A percentile compares a stretch with the other conserved stretches of the same genome.
These are phyloP conservation scores for Halcyon leucocephala DNA, from an alignment of 2,797 vertebrate genomes.

Conservation along the genomic window DNA sequence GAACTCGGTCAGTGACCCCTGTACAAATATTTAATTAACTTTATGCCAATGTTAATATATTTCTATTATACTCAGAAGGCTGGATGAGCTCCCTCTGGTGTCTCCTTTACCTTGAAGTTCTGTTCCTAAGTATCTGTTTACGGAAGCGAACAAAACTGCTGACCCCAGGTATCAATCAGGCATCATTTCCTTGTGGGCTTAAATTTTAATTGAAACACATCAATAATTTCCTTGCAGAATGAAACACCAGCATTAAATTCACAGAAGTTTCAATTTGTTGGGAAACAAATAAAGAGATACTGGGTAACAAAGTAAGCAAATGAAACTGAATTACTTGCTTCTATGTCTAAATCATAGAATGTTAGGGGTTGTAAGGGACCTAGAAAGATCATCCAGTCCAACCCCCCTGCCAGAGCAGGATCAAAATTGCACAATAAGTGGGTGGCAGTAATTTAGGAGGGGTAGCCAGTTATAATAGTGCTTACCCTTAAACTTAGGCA, in stretches of 20 bases:
- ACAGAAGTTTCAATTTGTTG: background rate
- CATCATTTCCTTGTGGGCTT: background rate
- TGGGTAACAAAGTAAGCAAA: background rate
- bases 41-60: background rate
- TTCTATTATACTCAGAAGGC: background rate
- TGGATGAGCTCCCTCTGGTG: constrained; percentile 43
- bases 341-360: background rate
- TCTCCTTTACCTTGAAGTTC: background rate
- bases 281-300: background rate
- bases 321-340: background rate
- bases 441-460: background rate
- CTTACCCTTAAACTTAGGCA: background rate
- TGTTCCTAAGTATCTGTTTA: background rate
- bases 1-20: background rate
- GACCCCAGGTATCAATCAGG: background rate
- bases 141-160: background rate
- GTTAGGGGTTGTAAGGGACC: too few relatives aligned
- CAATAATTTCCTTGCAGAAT: background rate
- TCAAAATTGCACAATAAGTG: background rate
- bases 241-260: constrained; percentile 7
- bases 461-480: background rate
- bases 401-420: too few relatives aligned
- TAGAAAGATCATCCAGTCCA: too few relatives aligned
- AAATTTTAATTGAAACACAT: constrained; percentile 36
- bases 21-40: constrained; percentile 51